A percentile compares a stretch with the other conserved stretches of the same genome.
Evolutionary conservation across 2,113 vertebrate genomes (phyloP).

Genomic region (Laticauda colubrina): DNA sequence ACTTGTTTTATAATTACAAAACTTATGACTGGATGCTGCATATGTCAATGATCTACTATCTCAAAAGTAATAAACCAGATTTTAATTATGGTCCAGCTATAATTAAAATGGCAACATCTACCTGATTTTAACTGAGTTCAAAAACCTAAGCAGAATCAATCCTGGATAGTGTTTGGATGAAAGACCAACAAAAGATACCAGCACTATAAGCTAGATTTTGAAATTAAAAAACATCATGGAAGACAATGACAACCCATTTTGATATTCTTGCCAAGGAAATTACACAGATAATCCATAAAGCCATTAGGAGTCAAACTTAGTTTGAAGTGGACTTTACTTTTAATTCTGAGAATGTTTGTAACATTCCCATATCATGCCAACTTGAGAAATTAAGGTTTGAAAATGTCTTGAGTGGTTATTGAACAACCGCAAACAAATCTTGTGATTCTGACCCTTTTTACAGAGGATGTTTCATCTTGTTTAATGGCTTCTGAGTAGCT

Average conservation of each 20-base stretch:
- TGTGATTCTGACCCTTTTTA: background rate
- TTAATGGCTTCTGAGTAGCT: background rate
- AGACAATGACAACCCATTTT: background rate
- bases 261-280: background rate
- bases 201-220: background rate
- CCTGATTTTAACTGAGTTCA: background rate
- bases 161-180: background rate
- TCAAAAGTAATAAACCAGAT: background rate
- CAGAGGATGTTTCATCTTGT: background rate
- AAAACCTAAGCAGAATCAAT: background rate
- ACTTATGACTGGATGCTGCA: background rate
- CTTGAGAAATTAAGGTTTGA: background rate
- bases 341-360: background rate
- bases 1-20: background rate
- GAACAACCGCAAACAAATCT: background rate
- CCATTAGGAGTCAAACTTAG: background rate
- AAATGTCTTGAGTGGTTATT: background rate
- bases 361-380: background rate
- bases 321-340: background rate
- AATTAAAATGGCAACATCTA: background rate
- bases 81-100: background rate
- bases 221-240: background rate
- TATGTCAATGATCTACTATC: background rate
- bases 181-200: background rate
- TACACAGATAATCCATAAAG: background rate